A percentile compares a stretch with the other conserved stretches of the same genome.
Conservation (phyloP, 35 echinoderm and acorn worm species). For the Ophiothrix spiculata region DNA sequence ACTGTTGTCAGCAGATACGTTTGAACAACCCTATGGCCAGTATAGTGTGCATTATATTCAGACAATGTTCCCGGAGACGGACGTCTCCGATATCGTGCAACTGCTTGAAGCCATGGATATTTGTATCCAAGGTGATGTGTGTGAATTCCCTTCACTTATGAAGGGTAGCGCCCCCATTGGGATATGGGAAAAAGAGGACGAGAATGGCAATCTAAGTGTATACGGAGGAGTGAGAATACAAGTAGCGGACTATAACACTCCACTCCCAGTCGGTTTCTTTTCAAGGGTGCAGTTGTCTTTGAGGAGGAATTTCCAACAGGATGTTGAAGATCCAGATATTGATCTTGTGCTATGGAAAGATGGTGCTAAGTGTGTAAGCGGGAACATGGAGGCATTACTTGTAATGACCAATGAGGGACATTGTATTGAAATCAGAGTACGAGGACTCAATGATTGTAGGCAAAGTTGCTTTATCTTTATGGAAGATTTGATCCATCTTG, state of each 20-base stretch:
- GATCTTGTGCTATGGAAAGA: constrained; percentile 89
- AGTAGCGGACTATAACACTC: constrained; percentile 52
- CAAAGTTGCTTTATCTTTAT: constrained; percentile 97
- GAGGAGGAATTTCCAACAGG: constrained; percentile 87
- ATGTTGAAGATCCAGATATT: constrained; percentile 78
- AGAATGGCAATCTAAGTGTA: constrained; percentile 62
- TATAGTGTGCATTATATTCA: constrained; percentile 98
- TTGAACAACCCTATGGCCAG: constrained; percentile 79
- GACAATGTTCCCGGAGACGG: constrained; percentile 71
- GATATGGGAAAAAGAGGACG: constrained; percentile 89
- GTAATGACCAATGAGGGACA: constrained; percentile 75
- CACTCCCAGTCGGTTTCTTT: constrained; percentile 75
- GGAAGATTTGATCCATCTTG: constrained; percentile 87
- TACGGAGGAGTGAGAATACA: constrained; percentile 92
- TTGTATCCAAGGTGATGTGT: constrained; percentile 78
- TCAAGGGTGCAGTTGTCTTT: constrained; percentile 78
- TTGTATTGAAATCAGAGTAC: constrained; percentile 71
- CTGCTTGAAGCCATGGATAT: constrained; percentile 92
- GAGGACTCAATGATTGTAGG: constrained; percentile 71
- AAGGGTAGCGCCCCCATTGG: constrained; percentile 45
- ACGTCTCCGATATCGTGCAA: constrained; percentile 76
- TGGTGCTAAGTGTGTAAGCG: constrained; percentile 92
- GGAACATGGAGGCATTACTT: constrained; percentile 80
- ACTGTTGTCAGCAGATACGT: constrained; percentile 63
- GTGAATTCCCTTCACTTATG: constrained; percentile 89